Base-by-base conservation (phyloP, 2,113 vertebrate species). In the Sylvilagus bachmani region DNA sequence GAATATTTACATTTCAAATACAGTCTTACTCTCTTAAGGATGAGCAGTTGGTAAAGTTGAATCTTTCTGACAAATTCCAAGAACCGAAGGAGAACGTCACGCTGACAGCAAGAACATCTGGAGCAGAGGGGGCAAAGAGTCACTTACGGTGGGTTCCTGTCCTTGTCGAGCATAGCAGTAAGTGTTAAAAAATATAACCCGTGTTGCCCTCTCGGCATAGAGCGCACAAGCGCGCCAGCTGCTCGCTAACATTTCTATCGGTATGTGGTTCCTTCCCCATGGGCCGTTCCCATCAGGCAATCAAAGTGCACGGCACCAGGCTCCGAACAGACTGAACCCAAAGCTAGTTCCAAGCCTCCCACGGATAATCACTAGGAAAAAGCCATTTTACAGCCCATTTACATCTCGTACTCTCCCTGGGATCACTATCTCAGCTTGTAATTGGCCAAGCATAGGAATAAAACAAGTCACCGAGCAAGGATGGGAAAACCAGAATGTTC, bases 11-110 rank as follows among this genome's bases (percentile, higher is more conserved):
- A 84, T 86, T 84, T 81, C 87, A 94, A 86, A 97, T 92, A n/a
- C 95, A 92, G 49, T 96, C 98, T 98, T 98, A 98, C 98, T 97
- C 98, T 98, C 95, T 97, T 95, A 96, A 82, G 62, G 96, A 96
- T 1, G 94, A 97, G 87, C 98, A 98, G 86, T 95, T 94, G 92
- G 97, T 92, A 74, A 98, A 92, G 95, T 82, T 94, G 97, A 98
- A 98, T 77, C 97, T 98, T 70, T 98, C 96, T 93, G 98, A 98
- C 94, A 98, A 96, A 95, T 95, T 97, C 98, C 98, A 98, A 74
- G 97, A 96, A 55, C 77, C 92, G 11, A 97, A 98, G 84, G 90
- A 97, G 96, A 98, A 96, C 0, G 64, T 97, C 53, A 98, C 97
- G 79, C 97, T 96, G 3, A 98, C 97, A 93, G 97, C 94, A 4